Base-by-base conservation (phyloP, 2,888 invertebrate species). In the Andrena flavipes region DNA sequence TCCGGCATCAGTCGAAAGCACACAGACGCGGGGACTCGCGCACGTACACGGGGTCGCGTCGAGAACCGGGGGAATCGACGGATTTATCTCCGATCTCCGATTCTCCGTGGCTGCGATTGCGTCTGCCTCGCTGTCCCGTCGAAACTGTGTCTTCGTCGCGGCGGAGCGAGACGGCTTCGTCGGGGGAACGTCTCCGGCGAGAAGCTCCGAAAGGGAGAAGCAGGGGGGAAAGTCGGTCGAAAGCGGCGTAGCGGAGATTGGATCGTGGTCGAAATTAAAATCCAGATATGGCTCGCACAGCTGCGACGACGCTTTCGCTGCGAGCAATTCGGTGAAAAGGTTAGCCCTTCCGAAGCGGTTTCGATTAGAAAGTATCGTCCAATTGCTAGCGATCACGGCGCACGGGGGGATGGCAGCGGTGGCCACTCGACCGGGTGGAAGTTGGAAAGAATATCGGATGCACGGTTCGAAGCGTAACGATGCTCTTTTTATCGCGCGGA, bases 221-320 rank as follows among this genome's bases (percentile, higher is more conserved):
- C 26, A 35, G 33, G 65, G 42, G 20, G 65, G 42, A 10, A 6
- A 60, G 60, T 29, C 48, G 42, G 42, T 29, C 59, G 42, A 60
- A 70, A 70, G n/a, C 60, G 13, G 59, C 4, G 42, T 20, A 70
- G 48, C 26, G 13, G 26, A 48, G 59, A 70, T 70, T 48, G 42
- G n/a, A 60, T 70, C 60, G 20, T 13, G 48, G n/a, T 26, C 48
- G 48, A 49, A 83, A 85, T 85, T 82, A 86, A 86, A 80, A 86
- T 83, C 68, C 78, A 59, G 75, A 63, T 64, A 78, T 56, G 23
- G 13, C 10, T 26, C 8, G 20, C 23, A 42, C 42, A 56, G 23
- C 56, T 26, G 56, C 10, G 10, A 26, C 20, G 23, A 23, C 13
- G 23, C 10, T 23, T 56, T 26, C 10, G 20, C 26, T 56, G 10